Conservation (phyloP, 2,888 invertebrate genomes). For the Calephelis perditalis region DNA sequence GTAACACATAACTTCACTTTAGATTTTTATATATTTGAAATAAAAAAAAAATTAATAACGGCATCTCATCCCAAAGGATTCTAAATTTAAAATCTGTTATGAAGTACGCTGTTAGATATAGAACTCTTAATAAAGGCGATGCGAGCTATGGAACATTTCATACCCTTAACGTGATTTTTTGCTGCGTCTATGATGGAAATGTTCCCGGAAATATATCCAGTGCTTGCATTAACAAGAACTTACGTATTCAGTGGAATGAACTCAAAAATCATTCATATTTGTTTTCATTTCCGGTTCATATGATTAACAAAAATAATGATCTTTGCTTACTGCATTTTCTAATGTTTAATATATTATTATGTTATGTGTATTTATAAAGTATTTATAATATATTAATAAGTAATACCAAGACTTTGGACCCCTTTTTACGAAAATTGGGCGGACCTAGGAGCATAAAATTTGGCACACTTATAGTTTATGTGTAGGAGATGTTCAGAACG, state of each 20-base stretch:
- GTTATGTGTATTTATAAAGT: too few relatives aligned
- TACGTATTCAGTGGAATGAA: constrained; percentile 6
- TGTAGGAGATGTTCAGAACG: too few relatives aligned
- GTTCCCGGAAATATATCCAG: constrained; percentile 7
- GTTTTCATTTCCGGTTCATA: neutral
- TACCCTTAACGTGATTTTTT: constrained; percentile 3
- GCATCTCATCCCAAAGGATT: neutral
- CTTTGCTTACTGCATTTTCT: too few relatives aligned
- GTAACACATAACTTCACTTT: too few relatives aligned
- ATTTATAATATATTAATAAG: too few relatives aligned
- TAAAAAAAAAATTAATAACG: too few relatives aligned
- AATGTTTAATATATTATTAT: too few relatives aligned
- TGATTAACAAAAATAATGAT: neutral
- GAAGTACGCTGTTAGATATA: constrained; percentile 3
- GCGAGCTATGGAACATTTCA: neutral
- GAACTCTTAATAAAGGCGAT: neutral
- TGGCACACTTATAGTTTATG: too few relatives aligned
- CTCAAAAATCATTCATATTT: constrained; percentile 5
- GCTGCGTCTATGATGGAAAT: neutral
- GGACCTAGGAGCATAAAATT: too few relatives aligned
- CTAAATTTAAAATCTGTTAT: constrained; percentile 1
- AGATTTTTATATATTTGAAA: too few relatives aligned
- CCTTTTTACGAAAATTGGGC: too few relatives aligned
- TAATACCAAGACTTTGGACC: neutral
- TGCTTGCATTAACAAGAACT: constrained; percentile 6